Conservation (phyloP, 2,888 invertebrate genomes). For the Caenorhabditis uteleia region DNA sequence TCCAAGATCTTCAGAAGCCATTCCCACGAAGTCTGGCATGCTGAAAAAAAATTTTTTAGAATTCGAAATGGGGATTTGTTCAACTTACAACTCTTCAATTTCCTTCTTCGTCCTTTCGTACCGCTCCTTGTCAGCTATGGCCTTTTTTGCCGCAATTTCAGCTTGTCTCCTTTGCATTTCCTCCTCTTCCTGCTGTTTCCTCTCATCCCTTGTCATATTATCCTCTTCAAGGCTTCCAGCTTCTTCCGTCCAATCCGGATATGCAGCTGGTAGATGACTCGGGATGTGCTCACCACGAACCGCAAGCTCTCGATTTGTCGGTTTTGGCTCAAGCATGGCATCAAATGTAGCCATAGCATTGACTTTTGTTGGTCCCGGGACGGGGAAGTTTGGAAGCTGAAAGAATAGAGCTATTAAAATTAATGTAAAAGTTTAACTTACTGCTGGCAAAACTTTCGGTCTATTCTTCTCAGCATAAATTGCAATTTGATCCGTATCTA, state of each 20-base stretch:
- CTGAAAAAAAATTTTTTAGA: neutral
- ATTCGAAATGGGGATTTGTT: too few relatives aligned
- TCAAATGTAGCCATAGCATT: slow-evolving; percentile 6
- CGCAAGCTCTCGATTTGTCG: slow-evolving; percentile 17
- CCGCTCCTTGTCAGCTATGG: slow-evolving; percentile 2
- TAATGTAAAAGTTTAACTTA: slow-evolving; percentile 8
- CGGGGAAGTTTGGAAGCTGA: slow-evolving; percentile 30
- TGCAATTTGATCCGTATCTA: slow-evolving; percentile 7
- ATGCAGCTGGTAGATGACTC: slow-evolving; percentile 7
- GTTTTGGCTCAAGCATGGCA: slow-evolving; percentile 24
- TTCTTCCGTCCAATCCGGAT: slow-evolving; percentile 17
- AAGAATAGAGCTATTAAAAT: slow-evolving; percentile 4
- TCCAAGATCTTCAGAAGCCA: slow-evolving; percentile 13
- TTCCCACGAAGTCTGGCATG: slow-evolving; percentile 20
- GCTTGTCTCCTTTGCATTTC: too few relatives aligned
- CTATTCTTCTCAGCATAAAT: slow-evolving; percentile 12
- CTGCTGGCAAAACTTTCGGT: slow-evolving; percentile 6
- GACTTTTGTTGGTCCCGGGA: neutral
- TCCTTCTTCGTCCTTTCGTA: neutral
- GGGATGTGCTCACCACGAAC: slow-evolving; percentile 12
- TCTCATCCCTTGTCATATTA: too few relatives aligned
- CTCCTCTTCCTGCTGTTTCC: too few relatives aligned
- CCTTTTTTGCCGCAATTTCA: too few relatives aligned
- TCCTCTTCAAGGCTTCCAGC: too few relatives aligned
- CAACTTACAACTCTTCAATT: slow-evolving; percentile 9